phyloP scores from a whole-genome alignment of 92 coral and sea anemone species.

The Micromussa lordhowensis region DNA sequence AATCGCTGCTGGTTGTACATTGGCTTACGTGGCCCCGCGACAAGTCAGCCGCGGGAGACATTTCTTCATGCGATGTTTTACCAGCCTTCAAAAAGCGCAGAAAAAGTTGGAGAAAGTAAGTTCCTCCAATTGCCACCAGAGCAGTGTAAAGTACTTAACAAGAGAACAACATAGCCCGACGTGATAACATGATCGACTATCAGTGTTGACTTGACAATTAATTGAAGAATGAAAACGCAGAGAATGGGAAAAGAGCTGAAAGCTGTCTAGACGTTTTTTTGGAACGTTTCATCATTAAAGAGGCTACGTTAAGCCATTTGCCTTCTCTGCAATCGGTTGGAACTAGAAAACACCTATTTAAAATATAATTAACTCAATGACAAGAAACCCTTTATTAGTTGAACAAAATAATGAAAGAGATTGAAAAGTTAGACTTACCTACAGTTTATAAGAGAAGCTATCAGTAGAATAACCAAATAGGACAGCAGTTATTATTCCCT shows the following conservation, averaged over 20 bases:
- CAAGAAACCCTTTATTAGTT: too few relatives aligned
- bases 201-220: neutral
- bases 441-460: neutral
- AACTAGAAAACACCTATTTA: neutral
- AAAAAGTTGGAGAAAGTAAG: neutral
- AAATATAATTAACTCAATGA: too few relatives aligned
- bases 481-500: neutral
- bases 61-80: slow-evolving; percentile 2
- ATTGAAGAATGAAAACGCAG: neutral
- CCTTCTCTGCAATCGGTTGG: neutral
- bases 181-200: neutral
- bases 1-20: slow-evolving; percentile 72
- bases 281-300: neutral
- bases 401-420: neutral
- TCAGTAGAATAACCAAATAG: neutral
- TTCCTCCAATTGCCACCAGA: neutral
- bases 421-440: neutral
- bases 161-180: neutral
- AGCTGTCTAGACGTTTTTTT: neutral
- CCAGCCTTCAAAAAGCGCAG: neutral
- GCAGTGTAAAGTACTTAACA: neutral
- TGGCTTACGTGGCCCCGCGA: slow-evolving; percentile 83
- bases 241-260: neutral
- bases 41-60: slow-evolving; percentile 36
- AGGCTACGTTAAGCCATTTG: neutral